These are phyloP conservation scores for Cryptoleucopteryx plumbea DNA, from an alignment of 2,113 vertebrate genomes.

Conservation along the genomic window DNA sequence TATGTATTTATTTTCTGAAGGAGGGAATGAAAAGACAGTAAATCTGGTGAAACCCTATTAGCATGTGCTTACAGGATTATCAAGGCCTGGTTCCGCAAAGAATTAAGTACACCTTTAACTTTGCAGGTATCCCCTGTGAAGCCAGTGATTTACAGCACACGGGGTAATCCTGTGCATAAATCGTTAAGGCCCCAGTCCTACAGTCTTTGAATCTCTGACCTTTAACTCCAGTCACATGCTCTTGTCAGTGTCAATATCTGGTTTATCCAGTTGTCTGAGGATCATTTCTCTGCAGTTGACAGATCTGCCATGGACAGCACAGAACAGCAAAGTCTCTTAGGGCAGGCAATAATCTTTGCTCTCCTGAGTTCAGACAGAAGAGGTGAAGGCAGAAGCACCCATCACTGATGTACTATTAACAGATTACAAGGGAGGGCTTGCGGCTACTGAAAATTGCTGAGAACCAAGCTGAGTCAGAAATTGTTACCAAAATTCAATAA, in stretches of 20 bases:
- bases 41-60: neutral
- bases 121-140: neutral
- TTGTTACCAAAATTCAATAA: neutral
- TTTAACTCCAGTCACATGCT: constrained; percentile 26
- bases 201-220: constrained; percentile 23
- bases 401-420: constrained; percentile 79
- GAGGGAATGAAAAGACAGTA: neutral
- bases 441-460: constrained; percentile 78
- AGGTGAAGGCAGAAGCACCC: constrained; percentile 72
- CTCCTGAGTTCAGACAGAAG: constrained; percentile 68
- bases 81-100: neutral
- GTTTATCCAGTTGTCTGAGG: constrained; percentile 25
- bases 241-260: neutral
- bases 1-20: neutral
- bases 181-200: neutral
- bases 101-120: neutral
- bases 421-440: constrained; percentile 80
- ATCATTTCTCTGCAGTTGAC: constrained; percentile 37
- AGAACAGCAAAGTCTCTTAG: neutral
- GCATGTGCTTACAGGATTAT: neutral
- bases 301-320: neutral
- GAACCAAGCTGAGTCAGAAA: constrained; percentile 74
- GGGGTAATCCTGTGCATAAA: neutral
- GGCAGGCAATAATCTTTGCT: neutral
- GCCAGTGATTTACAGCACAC: rapidly evolving